Evolutionary conservation across 2,113 vertebrate genomes (phyloP), one percentile per base, ranked within the genome.

Genomic region (Odontesthes bonariensis): DNA sequence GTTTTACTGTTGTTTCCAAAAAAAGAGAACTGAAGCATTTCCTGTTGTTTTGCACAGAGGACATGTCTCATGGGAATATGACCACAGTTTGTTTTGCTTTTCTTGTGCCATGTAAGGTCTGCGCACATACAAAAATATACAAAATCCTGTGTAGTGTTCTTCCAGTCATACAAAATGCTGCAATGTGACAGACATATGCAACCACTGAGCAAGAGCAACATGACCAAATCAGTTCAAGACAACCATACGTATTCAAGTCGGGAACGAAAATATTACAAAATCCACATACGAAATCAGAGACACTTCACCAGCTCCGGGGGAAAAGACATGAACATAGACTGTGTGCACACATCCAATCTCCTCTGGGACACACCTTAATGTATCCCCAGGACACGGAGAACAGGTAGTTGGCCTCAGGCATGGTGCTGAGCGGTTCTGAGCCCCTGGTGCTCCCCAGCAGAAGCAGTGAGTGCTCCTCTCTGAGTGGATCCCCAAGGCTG

Each of bases 331-430:
- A 27, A 64, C 55, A 33, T 35, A 51, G 53, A 77, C 57, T 27
- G 27, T 27, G 27, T 38, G 66, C 49, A 52, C 16, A 69, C 63
- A 85, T 57, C 47, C 38, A 19, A 23, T 16, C 66, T 69, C 9
- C 40, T 42, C 22, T 31, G 27, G 3, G 86, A 97, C 97, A 96
- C 95, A 98, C 98, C 97, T 99, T 98, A 77, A 98, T 98, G 81
- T 98, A 99, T 92, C 97, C 96, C 97, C 98, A 99, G 90, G 97
- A 98, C 63, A 98, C 96, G 68, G 97, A 98, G 59, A 98, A 93
- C 84, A 98, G 94, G 95, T 96, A 97, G 93, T 97, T 99, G 87
- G 95, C 95, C 92, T 99, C 97, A 82, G 96, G 97, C 97, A 99
- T 99, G 95, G 95, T 97, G 96, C 91, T 94, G 87, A 79, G 85